Evolutionary conservation across 2,888 invertebrate species (phyloP), one percentile per base, ranked within the genome.

Genomic region (Andrena chrysosceles): DNA sequence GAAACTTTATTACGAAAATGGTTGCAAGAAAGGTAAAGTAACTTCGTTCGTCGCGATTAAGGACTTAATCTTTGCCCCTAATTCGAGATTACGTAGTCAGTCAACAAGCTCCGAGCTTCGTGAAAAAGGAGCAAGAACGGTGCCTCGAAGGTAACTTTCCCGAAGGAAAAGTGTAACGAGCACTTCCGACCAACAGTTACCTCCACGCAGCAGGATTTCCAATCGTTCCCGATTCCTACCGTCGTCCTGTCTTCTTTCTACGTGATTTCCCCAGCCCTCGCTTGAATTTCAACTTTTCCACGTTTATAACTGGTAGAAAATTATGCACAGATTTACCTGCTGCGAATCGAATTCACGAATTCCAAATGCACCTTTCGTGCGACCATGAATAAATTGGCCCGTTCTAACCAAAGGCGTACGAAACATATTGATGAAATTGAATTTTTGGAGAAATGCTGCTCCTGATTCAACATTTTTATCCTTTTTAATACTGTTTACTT

Each of bases 131-230:
- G 49, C 20, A 54, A 59, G 26, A 42, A 10, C 13, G 10, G 13
- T 60, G 48, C n/a, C 48, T 62, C 33, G 16, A 78, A 63, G 59
- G 52, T 66, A 70, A 77, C 70, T 42, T 70, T 77, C 26, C 66
- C n/a, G 66, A 26, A 63, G 69, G 70, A 85, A 76, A 72, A 64
- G 62, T 48, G 54, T 69, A 73, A 84, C 74, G 77, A 85, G 78
- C 75, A 71, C 66, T 77, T 67, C 77, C 69, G 71, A 62, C 78
- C 80, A 81, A 83, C 89, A 88, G 87, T 91, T 89, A 89, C 87
- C 77, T 68, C 80, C 62, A 83, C 85, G 62, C 64, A 35, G 60
- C 75, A 81, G 84, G 78, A 71, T 80, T 77, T 74, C 60, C 67
- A 52, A 64, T 67, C 52, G 49, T 68, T 56, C 60, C 49, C 56